These are phyloP conservation scores for Trochalopteron elliotii DNA, from an alignment of 2,113 vertebrate genomes.

Conservation along the genomic window DNA sequence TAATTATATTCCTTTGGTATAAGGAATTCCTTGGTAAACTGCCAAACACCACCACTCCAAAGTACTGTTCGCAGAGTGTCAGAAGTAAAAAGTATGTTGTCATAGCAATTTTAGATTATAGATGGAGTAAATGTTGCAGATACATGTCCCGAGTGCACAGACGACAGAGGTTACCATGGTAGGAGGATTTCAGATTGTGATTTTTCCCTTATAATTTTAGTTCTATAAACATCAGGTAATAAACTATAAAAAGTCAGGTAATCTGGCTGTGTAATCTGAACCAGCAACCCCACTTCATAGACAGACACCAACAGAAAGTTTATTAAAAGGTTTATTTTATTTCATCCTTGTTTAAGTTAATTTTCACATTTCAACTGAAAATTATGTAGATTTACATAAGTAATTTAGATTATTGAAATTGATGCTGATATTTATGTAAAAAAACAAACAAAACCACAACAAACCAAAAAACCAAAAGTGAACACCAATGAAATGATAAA, in stretches of 20 bases:
- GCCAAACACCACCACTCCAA: not conserved
- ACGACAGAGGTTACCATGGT: rapidly evolving
- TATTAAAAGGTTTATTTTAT: not conserved
- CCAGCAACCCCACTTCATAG: not conserved
- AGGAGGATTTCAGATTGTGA: not conserved
- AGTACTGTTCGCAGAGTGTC: not conserved
- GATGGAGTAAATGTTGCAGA: not conserved
- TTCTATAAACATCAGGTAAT: not conserved
- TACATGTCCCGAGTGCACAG: not conserved
- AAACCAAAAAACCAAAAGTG: not conserved
- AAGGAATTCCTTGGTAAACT: not conserved
- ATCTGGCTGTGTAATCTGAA: not conserved
- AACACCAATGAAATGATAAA: not conserved
- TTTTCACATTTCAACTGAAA: not conserved
- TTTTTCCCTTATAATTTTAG: not conserved
- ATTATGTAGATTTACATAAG: not conserved
- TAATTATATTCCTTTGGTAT: not conserved
- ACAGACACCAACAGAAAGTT: not conserved
- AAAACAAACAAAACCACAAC: not conserved
- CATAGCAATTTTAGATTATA: not conserved
- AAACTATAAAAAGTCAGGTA: not conserved
- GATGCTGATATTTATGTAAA: not conserved
- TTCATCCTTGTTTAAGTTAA: not conserved
- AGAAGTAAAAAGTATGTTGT: not conserved
- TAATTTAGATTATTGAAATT: not conserved